Percentiles rank a stretch among this genome's conserved stretches.
phyloP scores from a whole-genome alignment of 2,888 invertebrate genomes.

The Drosophila aldrichi region DNA sequence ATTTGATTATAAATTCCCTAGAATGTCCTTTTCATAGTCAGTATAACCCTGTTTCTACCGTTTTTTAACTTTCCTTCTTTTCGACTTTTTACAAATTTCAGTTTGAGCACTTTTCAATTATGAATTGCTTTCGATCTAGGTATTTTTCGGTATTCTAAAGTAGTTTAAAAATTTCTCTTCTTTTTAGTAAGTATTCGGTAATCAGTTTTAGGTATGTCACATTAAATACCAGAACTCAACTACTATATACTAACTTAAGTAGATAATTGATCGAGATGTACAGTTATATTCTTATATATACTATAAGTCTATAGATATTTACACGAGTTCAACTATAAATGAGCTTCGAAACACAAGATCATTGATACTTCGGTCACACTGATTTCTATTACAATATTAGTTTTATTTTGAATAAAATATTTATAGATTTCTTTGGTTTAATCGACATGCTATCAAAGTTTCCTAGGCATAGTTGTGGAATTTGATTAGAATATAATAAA shows the following conservation, averaged over 20 bases:
- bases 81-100: not conserved
- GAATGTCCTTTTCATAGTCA: no score
- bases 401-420: constrained; percentile 6
- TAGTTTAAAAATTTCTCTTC: not conserved
- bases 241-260: not conserved
- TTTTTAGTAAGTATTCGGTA: not conserved
- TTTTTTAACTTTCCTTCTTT: no score
- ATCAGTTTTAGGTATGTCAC: not conserved
- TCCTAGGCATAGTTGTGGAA: constrained; percentile 31
- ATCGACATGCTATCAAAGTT: constrained; percentile 48
- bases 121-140: not conserved
- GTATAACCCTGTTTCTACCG: no score
- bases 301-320: not conserved
- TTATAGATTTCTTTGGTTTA: constrained; percentile 13
- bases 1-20: not conserved
- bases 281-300: not conserved
- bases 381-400: constrained; percentile 3
- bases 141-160: not conserved
- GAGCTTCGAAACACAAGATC: not conserved
- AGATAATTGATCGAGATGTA: not conserved
- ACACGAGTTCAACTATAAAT: not conserved
- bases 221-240: not conserved
- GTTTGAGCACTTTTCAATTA: not conserved
- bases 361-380: constrained; percentile 49
- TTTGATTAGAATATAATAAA: constrained; percentile 44